Conservation (phyloP, 2,888 invertebrate species). For the Platycheirus albimanus region DNA sequence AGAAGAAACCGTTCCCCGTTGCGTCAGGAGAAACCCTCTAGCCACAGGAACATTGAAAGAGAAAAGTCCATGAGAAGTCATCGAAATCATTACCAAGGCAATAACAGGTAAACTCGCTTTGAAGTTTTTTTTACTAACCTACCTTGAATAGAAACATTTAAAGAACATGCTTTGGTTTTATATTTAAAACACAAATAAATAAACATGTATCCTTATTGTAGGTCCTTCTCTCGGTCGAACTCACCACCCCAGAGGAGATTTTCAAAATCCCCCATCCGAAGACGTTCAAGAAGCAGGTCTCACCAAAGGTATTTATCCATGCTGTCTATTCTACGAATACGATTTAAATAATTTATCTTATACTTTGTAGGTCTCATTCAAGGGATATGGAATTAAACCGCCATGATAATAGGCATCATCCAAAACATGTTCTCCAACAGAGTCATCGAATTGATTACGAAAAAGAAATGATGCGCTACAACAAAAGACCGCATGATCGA, state of each 20-base stretch:
- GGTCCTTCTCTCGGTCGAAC: slow-evolving; percentile 77
- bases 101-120: slow-evolving; percentile 68
- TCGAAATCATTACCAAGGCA: slow-evolving; percentile 56
- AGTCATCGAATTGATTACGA: slow-evolving; percentile 79
- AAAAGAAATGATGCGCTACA: slow-evolving; percentile 51
- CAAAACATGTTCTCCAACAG: slow-evolving; percentile 73
- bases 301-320: slow-evolving; percentile 76
- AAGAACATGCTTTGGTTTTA: too few species aligned
- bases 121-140: too few species aligned
- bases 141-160: too few species aligned
- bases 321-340: too few species aligned
- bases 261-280: slow-evolving; percentile 76
- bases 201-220: too few species aligned
- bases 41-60: slow-evolving; percentile 63
- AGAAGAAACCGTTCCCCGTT: slow-evolving; percentile 80
- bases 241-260: slow-evolving; percentile 76
- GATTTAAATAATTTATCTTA: too few species aligned
- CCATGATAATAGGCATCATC: slow-evolving; percentile 40
- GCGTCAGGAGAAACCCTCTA: slow-evolving; percentile 74
- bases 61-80: slow-evolving; percentile 68
- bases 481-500: slow-evolving; percentile 39
- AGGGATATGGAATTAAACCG: slow-evolving; percentile 50
- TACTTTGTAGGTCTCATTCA: slow-evolving; percentile 55
- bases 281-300: slow-evolving; percentile 78
- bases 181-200: too few species aligned